These are phyloP conservation scores for Nymphalis io DNA, from an alignment of 1,140 invertebrate species.

Conservation along the genomic window DNA sequence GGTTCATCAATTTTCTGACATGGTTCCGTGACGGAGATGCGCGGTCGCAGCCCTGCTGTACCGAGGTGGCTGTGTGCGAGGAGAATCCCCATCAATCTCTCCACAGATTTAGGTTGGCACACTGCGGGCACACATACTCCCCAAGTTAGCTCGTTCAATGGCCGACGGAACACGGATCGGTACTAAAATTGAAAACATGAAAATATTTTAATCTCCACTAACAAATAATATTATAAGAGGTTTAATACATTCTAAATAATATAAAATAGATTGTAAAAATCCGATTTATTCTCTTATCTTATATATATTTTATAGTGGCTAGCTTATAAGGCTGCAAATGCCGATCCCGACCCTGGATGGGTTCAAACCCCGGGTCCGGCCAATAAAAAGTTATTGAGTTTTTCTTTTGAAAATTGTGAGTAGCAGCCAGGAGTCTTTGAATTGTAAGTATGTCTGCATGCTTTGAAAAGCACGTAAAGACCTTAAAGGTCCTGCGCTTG, in stretches of 20 bases:
- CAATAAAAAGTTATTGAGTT: too few species aligned
- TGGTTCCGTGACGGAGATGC: constrained; percentile 58
- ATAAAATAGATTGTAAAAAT: too few species aligned
- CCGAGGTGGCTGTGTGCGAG: constrained; percentile 70
- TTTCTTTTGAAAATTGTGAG: too few species aligned
- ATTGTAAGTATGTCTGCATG: too few species aligned
- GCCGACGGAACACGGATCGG: constrained; percentile 58
- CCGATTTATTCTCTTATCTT: too few species aligned
- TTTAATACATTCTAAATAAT: neutral
- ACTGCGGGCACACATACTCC: constrained; percentile 81
- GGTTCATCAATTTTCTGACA: constrained; percentile 61
- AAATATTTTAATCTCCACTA: neutral
- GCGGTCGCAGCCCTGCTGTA: constrained; percentile 65
- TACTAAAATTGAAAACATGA: constrained; percentile 49
- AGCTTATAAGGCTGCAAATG: too few species aligned
- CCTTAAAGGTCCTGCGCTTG: too few species aligned
- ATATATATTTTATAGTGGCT: too few species aligned
- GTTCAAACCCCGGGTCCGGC: too few species aligned
- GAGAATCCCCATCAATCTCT: constrained; percentile 69
- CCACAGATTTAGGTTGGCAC: constrained; percentile 75
- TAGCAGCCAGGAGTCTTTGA: too few species aligned
- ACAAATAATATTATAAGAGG: neutral
- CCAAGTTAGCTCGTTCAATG: constrained; percentile 76
- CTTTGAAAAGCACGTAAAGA: too few species aligned
- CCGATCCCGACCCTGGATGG: too few species aligned